Percentiles rank a stretch among this genome's conserved stretches.
Conservation (phyloP, 2,888 invertebrate genomes). For the Synergus laeviventris region DNA sequence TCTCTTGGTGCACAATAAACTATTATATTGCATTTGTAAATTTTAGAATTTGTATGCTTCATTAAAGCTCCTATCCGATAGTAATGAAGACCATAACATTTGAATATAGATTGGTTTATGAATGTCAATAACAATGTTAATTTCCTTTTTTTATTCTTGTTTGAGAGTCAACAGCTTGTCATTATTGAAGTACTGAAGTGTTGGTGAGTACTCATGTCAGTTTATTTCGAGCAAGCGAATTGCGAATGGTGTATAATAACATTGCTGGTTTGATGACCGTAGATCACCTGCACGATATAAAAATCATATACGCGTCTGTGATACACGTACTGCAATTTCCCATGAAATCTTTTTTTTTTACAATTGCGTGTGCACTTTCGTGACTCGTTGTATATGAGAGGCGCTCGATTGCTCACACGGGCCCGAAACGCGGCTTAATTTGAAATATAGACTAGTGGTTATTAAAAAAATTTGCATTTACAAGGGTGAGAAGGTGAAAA, state of each 20-base stretch:
- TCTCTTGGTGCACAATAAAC: too few relatives aligned
- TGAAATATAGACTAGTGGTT: constrained; percentile 68
- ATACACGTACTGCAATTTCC: constrained; percentile 12
- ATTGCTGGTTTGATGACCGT: background rate
- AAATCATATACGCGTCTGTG: constrained; percentile 29
- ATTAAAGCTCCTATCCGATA: background rate
- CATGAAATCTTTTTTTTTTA: background rate
- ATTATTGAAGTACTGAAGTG: background rate
- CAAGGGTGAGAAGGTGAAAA: constrained; percentile 69
- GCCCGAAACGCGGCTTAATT: constrained; percentile 67
- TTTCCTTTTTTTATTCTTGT: background rate
- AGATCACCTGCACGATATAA: constrained; percentile 16
- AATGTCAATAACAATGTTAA: background rate
- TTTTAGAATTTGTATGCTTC: too few relatives aligned
- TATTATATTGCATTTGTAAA: too few relatives aligned
- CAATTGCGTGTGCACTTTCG: constrained; percentile 25
- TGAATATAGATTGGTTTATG: constrained; percentile 9
- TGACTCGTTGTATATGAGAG: constrained; percentile 38
- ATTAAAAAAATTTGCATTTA: constrained; percentile 73
- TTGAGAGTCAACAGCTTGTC: background rate
- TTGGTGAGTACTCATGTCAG: background rate
- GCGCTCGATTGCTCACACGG: constrained; percentile 62
- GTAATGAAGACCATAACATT: background rate
- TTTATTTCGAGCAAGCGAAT: constrained; percentile 8
- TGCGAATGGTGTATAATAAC: constrained; percentile 5